These are phyloP conservation scores for Bothrops alternatus DNA, from an alignment of 2,797 vertebrate species.

Conservation along the genomic window DNA sequence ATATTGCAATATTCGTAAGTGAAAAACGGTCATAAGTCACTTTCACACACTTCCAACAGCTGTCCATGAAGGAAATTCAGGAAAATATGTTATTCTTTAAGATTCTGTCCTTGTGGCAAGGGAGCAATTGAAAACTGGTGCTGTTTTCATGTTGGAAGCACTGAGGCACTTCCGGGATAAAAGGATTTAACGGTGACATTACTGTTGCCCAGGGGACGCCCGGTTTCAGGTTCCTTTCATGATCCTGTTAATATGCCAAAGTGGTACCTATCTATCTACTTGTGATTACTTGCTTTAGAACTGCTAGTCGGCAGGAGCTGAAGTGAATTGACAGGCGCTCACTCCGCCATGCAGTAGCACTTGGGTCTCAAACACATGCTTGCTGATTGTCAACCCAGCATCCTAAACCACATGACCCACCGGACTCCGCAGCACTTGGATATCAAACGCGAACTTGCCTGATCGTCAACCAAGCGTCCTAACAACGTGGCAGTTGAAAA, in stretches of 20 bases:
- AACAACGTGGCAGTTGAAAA: background rate
- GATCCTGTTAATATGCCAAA: background rate
- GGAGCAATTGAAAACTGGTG: background rate
- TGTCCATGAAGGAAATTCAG: background rate
- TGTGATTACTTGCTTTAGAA: background rate
- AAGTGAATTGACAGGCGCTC: background rate
- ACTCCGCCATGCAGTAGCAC: background rate
- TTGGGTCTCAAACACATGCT: background rate
- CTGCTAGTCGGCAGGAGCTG: background rate
- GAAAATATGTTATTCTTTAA: background rate
- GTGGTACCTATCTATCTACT: background rate
- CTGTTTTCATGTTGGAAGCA: background rate
- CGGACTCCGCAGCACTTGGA: rapidly evolving
- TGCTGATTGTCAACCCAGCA: background rate
- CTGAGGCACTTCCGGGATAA: background rate
- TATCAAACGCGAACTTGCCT: background rate
- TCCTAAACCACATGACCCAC: background rate
- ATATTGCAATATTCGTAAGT: background rate
- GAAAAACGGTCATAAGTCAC: background rate
- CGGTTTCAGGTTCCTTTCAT: background rate
- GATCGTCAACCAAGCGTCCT: background rate
- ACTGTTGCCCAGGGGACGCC: background rate
- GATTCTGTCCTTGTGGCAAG: background rate
- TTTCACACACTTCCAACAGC: background rate
- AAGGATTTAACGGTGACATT: background rate